phyloP scores from a whole-genome alignment of 2,113 vertebrate genomes.

The Cavia porcellus region DNA sequence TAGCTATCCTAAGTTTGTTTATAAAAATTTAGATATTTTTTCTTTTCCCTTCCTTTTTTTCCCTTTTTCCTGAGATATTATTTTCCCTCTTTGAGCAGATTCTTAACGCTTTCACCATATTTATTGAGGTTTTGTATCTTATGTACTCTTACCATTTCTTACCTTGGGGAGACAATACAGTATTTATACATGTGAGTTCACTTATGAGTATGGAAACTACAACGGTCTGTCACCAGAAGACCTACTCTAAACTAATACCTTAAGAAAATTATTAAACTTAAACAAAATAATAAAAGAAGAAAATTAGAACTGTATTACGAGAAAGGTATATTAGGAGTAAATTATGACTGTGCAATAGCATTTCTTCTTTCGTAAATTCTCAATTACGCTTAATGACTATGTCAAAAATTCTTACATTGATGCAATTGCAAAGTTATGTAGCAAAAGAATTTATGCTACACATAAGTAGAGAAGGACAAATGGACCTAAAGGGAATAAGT shows the following conservation, averaged over 20 bases:
- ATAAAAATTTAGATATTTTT: too few relatives aligned
- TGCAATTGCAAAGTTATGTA: background rate
- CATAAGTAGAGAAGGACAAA: background rate
- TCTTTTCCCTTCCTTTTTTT: too few relatives aligned
- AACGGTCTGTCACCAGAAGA: background rate
- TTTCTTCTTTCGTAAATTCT: background rate
- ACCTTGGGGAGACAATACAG: too few relatives aligned
- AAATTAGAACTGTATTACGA: background rate
- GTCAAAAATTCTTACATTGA: background rate
- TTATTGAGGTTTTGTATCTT: too few relatives aligned
- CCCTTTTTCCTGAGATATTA: too few relatives aligned
- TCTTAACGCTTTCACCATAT: too few relatives aligned
- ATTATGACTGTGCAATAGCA: background rate
- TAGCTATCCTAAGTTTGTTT: too few relatives aligned
- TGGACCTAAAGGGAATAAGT: background rate
- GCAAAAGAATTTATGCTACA: background rate
- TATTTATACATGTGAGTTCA: too few relatives aligned
- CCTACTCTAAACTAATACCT: background rate
- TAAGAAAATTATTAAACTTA: background rate
- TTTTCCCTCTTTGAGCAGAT: too few relatives aligned
- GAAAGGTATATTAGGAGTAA: background rate
- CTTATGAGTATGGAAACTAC: background rate
- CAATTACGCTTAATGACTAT: background rate
- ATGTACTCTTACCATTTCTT: too few relatives aligned
- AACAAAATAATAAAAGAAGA: background rate